Base-by-base conservation (phyloP, 1,140 invertebrate species). In the Zeugodacus cucurbitae region DNA sequence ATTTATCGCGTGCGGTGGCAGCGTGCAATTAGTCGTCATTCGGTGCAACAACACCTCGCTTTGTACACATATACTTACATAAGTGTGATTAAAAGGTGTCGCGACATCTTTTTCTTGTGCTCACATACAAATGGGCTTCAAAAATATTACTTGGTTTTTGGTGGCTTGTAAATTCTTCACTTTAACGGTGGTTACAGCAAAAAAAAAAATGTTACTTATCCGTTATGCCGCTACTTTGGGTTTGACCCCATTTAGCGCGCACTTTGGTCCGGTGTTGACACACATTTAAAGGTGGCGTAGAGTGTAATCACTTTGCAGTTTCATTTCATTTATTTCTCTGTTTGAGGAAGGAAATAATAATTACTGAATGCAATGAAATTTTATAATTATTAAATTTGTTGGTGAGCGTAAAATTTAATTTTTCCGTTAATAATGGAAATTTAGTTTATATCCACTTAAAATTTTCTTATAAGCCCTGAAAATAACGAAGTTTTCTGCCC, bases 11-110 rank as follows among this genome's bases (percentile, higher is more conserved):
- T 1, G 29, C 41, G 17, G 22, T 10, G 41, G 10, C 22, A 48
- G 44, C 74, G 41, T 26, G 29, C 26, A 82, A 82, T 82, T 82
- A 82, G 74, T 82, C 41, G 41, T 2, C 8, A 48, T 26, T 54
- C 7, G 11, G 11, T 70, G 8, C 74, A 82, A 2, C 32, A 44
- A 22, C 11, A 37, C 6, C n/a, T 70, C 37, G 2, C 67, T 82
- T 41, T 11, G 26, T 62, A 54, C 48, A 54, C 14, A 54, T 14
- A 54, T 7, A 54, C 48, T 7, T 54, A 54, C 48, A 54, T 54
- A 62, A 82, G 41, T 82, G 74, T 48, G 41, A 82, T 44, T 44
- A 48, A 82, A 82, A 82, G 74, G 74, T 48, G 74, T 54, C 41
- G 74, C 74, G 74, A 82, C 74, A 54, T 82, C 34, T 82, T 82